These are phyloP conservation scores for Tetramorium parvispinum DNA, from an alignment of 1,140 invertebrate species.

Conservation along the genomic window DNA sequence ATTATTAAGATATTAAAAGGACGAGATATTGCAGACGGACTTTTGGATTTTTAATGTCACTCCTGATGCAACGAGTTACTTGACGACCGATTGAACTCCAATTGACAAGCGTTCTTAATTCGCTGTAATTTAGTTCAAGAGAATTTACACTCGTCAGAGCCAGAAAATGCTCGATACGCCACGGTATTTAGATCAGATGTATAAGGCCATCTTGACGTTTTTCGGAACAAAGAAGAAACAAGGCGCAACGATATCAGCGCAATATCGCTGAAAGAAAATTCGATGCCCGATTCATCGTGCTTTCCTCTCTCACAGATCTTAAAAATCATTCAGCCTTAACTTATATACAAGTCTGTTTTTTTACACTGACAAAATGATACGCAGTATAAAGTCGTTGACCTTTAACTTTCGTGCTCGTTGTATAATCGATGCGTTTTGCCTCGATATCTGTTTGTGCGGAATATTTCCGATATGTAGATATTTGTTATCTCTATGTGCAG, in stretches of 20 bases:
- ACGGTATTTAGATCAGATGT: constrained; percentile 59
- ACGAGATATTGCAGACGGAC: not conserved
- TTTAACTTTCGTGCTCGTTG: not conserved
- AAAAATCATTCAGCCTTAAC: not conserved
- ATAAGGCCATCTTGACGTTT: constrained; percentile 48
- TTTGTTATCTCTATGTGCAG: not conserved
- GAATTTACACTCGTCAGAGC: constrained; percentile 57
- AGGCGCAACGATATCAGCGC: not conserved
- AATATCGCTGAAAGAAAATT: constrained; percentile 23
- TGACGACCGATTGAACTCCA: constrained; percentile 39
- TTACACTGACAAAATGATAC: not conserved
- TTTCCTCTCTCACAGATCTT: not conserved
- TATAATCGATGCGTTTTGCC: not conserved
- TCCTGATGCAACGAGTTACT: constrained; percentile 25
- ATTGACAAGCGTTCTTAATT: constrained; percentile 23
- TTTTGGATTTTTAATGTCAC: constrained; percentile 20
- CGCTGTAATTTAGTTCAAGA: constrained; percentile 64
- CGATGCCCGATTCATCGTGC: not conserved
- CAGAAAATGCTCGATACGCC: constrained; percentile 59
- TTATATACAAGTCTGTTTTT: not conserved
- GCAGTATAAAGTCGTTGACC: not conserved
- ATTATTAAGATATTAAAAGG: not conserved
- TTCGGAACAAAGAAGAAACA: constrained; percentile 51
- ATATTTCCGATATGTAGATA: constrained; percentile 11
- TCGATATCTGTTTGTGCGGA: constrained; percentile 18